These are phyloP conservation scores for Phenganax marumi DNA, from an alignment of 92 coral and sea anemone species.

Conservation along the genomic window DNA sequence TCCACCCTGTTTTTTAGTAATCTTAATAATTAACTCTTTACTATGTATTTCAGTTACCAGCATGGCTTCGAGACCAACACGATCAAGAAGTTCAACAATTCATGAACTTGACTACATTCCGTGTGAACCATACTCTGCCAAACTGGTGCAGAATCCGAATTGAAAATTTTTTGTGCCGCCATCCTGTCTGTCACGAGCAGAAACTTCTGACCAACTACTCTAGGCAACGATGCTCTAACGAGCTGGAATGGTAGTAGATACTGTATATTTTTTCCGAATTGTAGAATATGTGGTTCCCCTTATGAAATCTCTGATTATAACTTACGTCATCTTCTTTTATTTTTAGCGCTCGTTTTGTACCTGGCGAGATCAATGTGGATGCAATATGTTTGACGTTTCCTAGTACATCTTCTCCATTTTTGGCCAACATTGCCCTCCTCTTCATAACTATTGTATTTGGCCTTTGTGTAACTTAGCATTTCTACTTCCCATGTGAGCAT, in stretches of 20 bases:
- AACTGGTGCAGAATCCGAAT: slow-evolving; percentile 33
- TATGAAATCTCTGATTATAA: not conserved
- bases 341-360: slow-evolving; percentile 39
- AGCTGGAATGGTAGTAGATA: slow-evolving; percentile 33
- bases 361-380: slow-evolving; percentile 41
- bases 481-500: not conserved
- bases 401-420: slow-evolving; percentile 10
- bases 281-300: not conserved
- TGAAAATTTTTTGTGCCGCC: slow-evolving; percentile 35
- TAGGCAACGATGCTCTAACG: slow-evolving; percentile 37
- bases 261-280: not conserved
- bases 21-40: not conserved
- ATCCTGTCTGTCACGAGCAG: slow-evolving; percentile 21
- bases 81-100: slow-evolving; percentile 39
- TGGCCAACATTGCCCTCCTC: slow-evolving; percentile 12
- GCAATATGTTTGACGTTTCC: slow-evolving; percentile 39
- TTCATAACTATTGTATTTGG: slow-evolving; percentile 21
- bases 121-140: slow-evolving; percentile 37
- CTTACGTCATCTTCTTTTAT: not conserved
- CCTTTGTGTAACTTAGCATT: not conserved
- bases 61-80: slow-evolving; percentile 39
- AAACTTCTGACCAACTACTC: slow-evolving; percentile 42
- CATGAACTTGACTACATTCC: slow-evolving; percentile 38
- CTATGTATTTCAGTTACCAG: slow-evolving; percentile 23
- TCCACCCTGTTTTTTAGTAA: no score